phyloP scores from a whole-genome alignment of 2,113 vertebrate species.

The Ranitomeya imitator region DNA sequence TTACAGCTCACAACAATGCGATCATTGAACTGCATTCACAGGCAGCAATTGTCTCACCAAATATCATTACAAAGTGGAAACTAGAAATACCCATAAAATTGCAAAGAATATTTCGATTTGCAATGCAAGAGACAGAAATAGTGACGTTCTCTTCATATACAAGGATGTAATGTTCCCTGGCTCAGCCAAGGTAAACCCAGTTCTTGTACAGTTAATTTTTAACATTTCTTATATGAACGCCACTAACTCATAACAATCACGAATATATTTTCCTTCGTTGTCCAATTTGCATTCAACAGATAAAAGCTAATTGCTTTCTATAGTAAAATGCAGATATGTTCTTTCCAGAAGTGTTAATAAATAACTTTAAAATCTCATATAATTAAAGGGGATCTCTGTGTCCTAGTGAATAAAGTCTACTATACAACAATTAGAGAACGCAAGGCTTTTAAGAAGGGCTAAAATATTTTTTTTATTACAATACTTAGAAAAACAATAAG shows the following conservation, averaged over 20 bases:
- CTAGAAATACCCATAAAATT: background rate
- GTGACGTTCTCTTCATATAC: background rate
- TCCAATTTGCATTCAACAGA: background rate
- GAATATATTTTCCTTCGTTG: background rate
- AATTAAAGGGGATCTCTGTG: background rate
- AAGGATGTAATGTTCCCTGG: background rate
- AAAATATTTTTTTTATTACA: too few relatives aligned
- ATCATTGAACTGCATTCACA: constrained; percentile 64
- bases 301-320: background rate
- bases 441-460: too few relatives aligned
- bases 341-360: background rate
- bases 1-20: constrained; percentile 70
- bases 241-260: background rate
- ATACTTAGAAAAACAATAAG: too few relatives aligned
- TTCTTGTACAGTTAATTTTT: background rate
- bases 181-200: background rate
- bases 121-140: background rate
- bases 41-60: constrained; percentile 70
- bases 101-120: background rate
- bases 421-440: background rate
- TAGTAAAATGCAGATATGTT: background rate
- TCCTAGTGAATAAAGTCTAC: background rate
- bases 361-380: background rate
- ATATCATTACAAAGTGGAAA: constrained; percentile 53
- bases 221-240: background rate